These are phyloP conservation scores for Frankliniella intonsa DNA, from an alignment of 2,888 invertebrate species.

Conservation along the genomic window DNA sequence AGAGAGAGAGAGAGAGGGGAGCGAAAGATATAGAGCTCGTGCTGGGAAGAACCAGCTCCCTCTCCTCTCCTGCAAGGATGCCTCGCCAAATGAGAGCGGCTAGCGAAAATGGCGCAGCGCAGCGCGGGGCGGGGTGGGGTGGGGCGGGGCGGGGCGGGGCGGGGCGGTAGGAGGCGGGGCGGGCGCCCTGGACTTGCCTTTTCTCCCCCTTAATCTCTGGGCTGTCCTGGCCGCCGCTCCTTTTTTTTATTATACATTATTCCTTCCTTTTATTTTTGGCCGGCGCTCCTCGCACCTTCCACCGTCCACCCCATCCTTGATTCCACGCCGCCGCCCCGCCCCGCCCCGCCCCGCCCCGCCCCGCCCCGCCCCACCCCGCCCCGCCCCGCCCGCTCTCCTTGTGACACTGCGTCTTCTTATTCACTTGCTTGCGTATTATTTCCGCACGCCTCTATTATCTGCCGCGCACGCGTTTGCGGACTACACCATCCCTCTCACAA, in stretches of 20 bases:
- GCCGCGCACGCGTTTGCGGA: no score
- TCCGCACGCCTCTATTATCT: no score
- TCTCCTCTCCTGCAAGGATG: background rate
- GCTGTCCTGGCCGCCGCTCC: background rate
- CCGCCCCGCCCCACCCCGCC: background rate
- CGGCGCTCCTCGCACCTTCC: no score
- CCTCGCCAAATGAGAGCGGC: background rate
- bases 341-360: background rate
- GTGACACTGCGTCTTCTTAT: no score
- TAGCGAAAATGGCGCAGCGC: background rate
- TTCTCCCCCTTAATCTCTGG: background rate
- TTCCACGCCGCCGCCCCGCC: background rate
- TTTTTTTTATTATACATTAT: background rate
- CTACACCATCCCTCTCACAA: no score
- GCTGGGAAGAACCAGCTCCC: background rate
- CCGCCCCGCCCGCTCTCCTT: no score
- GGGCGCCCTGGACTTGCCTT: background rate
- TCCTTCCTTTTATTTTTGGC: background rate
- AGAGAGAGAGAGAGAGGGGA: background rate
- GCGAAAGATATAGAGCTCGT: background rate
- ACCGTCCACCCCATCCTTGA: no score
- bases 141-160: no score
- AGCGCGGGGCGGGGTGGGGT: no score
- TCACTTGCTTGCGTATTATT: no score
- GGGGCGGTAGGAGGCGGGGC: background rate